Evolutionary conservation across 1,140 invertebrate species (phyloP), one percentile per base, ranked within the genome.

Genomic region (Drosophila bocqueti): DNA sequence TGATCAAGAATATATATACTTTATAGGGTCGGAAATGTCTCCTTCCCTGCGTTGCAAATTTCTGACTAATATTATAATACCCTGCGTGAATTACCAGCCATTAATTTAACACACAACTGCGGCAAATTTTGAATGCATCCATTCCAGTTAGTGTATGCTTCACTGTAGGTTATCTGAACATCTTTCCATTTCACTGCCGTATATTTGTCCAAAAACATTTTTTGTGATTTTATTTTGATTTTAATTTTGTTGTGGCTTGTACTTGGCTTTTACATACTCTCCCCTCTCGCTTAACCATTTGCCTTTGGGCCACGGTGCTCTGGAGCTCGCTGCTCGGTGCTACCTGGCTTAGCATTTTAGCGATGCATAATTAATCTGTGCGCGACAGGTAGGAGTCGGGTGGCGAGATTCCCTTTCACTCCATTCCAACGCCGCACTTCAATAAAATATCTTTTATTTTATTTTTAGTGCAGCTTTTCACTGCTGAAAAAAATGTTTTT

Each of bases 361-460:
- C 84, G 81, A 87, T 87, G 84, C 84, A 87, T 87, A 87, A 87
- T 87, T 87, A 87, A 87, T 87, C 69, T 78, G 84, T 57, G 45
- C 36, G 54, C 36, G 54, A 36, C 21, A 18, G 46, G 66, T 9
- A 43, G 40, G 66, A 36, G 55, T 5, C 9, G 31, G 61, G 67
- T 66, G 76, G 52, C 40, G 21, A 60, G 68, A 63, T 66, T 36
- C 72, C 54, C 46, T 63, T 61, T 67, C 46, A 60, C 67, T 62
- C 52, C 68, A 49, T 57, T 60, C 63, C 65, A 64, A 50, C 65
- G 52, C 62, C 74, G 73, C 84, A 89, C 84, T 89, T 89, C 86
- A 90, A 85, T 90, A 89, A 85, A 89, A 85, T 79, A 72, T 89
- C 87, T 77, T 90, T 89, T 90, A 85, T 89, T 90, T 89, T 90